phyloP scores from a whole-genome alignment of 1,140 invertebrate genomes.

The Trichonephila clavipes region DNA sequence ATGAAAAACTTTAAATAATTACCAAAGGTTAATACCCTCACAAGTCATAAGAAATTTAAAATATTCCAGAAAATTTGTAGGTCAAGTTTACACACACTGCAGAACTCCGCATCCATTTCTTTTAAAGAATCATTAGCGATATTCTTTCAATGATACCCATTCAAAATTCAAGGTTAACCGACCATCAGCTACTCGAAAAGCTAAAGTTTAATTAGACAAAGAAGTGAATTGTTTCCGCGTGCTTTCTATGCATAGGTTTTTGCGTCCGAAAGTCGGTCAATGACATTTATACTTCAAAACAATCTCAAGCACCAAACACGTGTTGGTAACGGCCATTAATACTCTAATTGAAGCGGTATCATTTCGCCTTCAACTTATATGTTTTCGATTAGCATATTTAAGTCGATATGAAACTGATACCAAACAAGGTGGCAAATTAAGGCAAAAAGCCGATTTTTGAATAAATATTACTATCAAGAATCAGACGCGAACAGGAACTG shows the following conservation, averaged over 20 bases:
- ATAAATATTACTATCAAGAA: no score
- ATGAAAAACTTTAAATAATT: no score
- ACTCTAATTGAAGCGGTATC: not conserved
- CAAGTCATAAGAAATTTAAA: no score
- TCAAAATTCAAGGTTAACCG: slow-evolving; percentile 24
- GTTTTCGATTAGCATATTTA: not conserved
- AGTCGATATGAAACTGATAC: no score
- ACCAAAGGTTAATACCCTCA: no score
- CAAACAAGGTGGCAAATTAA: no score
- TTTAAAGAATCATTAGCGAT: not conserved
- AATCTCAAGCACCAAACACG: not conserved
- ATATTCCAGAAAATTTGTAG: no score
- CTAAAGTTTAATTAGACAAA: not conserved
- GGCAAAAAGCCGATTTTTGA: no score
- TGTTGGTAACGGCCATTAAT: slow-evolving; percentile 3
- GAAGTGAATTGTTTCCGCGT: not conserved
- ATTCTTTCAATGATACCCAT: not conserved
- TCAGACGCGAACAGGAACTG: no score
- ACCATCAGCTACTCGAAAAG: not conserved
- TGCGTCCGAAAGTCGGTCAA: not conserved
- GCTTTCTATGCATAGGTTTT: not conserved
- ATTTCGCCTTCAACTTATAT: not conserved
- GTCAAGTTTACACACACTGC: not conserved
- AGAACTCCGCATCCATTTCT: no score
- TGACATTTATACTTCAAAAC: not conserved